phyloP scores from a whole-genome alignment of 2,797 vertebrate genomes.

The Benthosema pterotum region DNA sequence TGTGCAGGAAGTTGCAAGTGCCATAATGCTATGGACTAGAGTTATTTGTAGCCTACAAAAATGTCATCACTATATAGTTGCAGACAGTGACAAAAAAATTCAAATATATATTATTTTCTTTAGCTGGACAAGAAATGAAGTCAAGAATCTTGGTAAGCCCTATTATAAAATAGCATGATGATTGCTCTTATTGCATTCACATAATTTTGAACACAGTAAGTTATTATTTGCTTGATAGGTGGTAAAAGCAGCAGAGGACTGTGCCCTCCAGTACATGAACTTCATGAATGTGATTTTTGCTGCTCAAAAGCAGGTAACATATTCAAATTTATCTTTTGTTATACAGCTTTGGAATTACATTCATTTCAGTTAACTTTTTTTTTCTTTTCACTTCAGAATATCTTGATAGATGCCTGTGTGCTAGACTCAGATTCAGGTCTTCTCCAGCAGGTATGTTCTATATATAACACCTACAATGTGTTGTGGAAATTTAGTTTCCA shows the following conservation, averaged over 20 bases:
- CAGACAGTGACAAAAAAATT: no score
- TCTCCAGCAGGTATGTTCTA: constrained; percentile 89
- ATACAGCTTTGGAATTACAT: background rate
- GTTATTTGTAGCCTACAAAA: no score
- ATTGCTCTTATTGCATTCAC: background rate
- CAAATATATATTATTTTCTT: constrained; percentile 36
- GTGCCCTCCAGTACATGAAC: constrained; percentile 95
- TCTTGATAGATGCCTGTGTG: constrained; percentile 97
- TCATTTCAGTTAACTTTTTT: background rate
- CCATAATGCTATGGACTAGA: no score
- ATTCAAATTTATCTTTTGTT: background rate
- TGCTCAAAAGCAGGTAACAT: constrained; percentile 92
- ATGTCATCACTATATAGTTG: no score
- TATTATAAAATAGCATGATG: background rate
- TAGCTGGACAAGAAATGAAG: constrained; percentile 92
- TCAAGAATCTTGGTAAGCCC: constrained; percentile 92
- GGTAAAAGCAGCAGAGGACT: constrained; percentile 95
- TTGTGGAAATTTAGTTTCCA: no score
- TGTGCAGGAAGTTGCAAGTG: no score
- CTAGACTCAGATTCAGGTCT: constrained; percentile 94
- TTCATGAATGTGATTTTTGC: constrained; percentile 99
- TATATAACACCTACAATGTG: no score
- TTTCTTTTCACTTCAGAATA: constrained; percentile 78
- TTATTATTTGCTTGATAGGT: constrained; percentile 78
- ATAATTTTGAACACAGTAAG: constrained; percentile 5